Evolutionary conservation across 2,888 invertebrate species (phyloP), one percentile per base, ranked within the genome.

Genomic region (Clunio marinus): DNA sequence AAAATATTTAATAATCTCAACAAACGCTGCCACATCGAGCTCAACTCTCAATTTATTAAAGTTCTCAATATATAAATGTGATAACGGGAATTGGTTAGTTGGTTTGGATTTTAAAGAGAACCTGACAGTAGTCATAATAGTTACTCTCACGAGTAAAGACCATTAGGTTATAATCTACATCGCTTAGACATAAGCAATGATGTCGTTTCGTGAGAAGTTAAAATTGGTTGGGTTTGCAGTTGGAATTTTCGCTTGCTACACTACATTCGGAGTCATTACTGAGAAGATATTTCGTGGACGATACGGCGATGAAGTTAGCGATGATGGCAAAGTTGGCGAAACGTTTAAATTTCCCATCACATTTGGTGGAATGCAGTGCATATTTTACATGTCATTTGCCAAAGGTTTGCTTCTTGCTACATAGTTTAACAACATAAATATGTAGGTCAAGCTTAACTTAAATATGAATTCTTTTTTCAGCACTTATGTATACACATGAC

Each of bases 191-290:
- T 8, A 10, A 58, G 25, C 1, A 13, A 60, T 46, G 63, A 27
- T 63, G 17, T 27, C 17, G 8, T 15, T 24, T 24, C 41, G 28
- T 22, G 28, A 55, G 8, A 20, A 22, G 7, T 13, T 55, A 65
- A 86, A 87, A 74, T 87, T 97, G 75, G 73, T 92, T 1, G 78
- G 91, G 67, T 95, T 88, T 77, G 88, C 93, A 0, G 78, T 83
- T n/a, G 94, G 93, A 69, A 96, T 97, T 76, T 95, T 98, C 77
- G 80, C 91, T 28, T 92, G 91, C 73, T 98, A 95, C 76, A 96
- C 96, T 77, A 87, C 91, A 74, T 97, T 87, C 77, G 97, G 91
- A 15, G 88, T 97, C 77, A 80, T 97, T 58, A 98, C 97, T 83
- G 98, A 99, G 78, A 91, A 92, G 78, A 90, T 99, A 77, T 96